Base-by-base conservation (phyloP, 2,113 vertebrate genomes). In the Potamarius usumacintae region DNA sequence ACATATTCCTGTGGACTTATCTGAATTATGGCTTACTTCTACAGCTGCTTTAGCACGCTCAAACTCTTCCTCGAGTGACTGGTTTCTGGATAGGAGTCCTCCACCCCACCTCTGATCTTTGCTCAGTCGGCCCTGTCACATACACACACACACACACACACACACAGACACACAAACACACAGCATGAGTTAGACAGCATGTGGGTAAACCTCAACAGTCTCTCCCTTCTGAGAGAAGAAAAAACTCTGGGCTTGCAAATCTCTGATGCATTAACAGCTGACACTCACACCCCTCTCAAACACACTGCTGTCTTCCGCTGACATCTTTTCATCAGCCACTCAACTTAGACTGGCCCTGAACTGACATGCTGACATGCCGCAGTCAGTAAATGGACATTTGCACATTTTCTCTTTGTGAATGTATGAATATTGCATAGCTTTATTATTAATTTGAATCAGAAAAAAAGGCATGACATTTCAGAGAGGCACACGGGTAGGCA, bases 21-120 rank as follows among this genome's bases (percentile, higher is more conserved):
- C 17, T 80, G 42, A 58, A 71, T 30, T 62, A 34, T 86, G n/a
- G 7, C 92, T 93, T 96, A 99, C 98, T 97, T 99, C 98, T 86
- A 99, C 98, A 63, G 98, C 98, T 89, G 98, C 98, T 94, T 99
- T 99, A 89, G 98, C 98, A 87, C 98, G 96, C 94, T 99, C 98
- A 95, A 98, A 99, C 95, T 99, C 98, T 88, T 99, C 98, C 94
- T 99, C 98, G 90, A 99, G 94, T 87, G 98, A 99, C 89, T 99
- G 98, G 92, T 99, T 97, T 94, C 98, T 96, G 90, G 98, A 99
- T 86, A 99, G 96, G 27, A 97, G 94, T n/a, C 96, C 92, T 5
- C 96, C 96, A 88, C 97, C 97, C 96, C 95, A 97, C 10, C 96
- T 96, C 67, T 96, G 97, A 84, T 99, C 98, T 94, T 97, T 99